These are phyloP conservation scores for Acrobasis repandana DNA, from an alignment of 2,888 invertebrate species.

Conservation along the genomic window DNA sequence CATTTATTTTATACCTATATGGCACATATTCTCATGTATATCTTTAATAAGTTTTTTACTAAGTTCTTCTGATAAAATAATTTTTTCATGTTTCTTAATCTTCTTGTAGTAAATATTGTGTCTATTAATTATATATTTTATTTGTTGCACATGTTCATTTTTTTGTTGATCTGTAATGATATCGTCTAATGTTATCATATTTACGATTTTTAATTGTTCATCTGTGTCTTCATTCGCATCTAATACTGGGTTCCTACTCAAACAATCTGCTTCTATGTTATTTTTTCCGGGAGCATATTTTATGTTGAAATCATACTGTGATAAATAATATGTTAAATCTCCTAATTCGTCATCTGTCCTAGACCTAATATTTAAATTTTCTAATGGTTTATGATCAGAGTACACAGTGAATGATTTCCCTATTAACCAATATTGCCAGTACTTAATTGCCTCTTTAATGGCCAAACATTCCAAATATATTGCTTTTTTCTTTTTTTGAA, in stretches of 20 bases:
- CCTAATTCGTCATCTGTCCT: slow-evolving; percentile 40
- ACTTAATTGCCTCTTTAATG: slow-evolving; percentile 33
- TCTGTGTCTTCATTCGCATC: slow-evolving; percentile 28
- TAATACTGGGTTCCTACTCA: slow-evolving; percentile 19
- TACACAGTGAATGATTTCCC: slow-evolving; percentile 33
- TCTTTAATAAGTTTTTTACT: background rate
- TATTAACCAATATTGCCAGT: slow-evolving; percentile 36
- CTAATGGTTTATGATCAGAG: slow-evolving; percentile 36
- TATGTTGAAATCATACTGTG: slow-evolving; percentile 38
- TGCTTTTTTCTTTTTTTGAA: slow-evolving; percentile 33
- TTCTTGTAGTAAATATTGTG: slow-evolving; percentile 31
- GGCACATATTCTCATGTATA: background rate
- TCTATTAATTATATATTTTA: slow-evolving; percentile 11
- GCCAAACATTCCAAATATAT: slow-evolving; percentile 34
- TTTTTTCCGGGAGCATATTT: slow-evolving; percentile 33
- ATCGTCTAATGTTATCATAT: slow-evolving; percentile 35
- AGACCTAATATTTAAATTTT: slow-evolving; percentile 18
- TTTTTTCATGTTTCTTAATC: background rate
- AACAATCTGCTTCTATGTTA: slow-evolving; percentile 10
- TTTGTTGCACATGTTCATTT: slow-evolving; percentile 29
- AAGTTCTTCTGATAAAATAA: slow-evolving; percentile 26
- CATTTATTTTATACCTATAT: slow-evolving; percentile 26
- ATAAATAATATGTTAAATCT: slow-evolving; percentile 39
- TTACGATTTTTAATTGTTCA: slow-evolving; percentile 35
- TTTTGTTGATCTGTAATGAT: slow-evolving; percentile 31